Percentiles rank a stretch among this genome's conserved stretches.
These are phyloP conservation scores for Neogobius melanostomus DNA, from an alignment of 2,113 vertebrate genomes.

Conservation along the genomic window DNA sequence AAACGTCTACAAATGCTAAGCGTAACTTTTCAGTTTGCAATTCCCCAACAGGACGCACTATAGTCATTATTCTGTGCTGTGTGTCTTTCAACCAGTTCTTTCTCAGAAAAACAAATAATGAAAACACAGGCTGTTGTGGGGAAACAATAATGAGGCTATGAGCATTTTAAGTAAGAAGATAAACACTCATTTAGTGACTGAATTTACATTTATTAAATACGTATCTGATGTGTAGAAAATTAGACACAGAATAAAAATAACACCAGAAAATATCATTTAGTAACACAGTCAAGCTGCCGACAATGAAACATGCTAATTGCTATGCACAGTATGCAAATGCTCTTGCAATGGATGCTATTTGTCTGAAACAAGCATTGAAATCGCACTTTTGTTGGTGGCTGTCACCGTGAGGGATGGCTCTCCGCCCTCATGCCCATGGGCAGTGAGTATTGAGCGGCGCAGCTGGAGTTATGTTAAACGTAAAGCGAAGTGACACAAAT, in stretches of 20 bases:
- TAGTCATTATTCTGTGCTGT: too few species aligned
- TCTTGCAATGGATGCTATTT: conserved; percentile 9
- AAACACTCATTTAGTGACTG: neutral
- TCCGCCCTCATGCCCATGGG: conserved; percentile 68
- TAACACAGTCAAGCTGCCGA: conserved; percentile 1
- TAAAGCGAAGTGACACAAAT: conserved; percentile 74
- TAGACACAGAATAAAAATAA: neutral
- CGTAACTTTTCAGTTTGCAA: too few species aligned
- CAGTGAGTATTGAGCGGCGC: conserved; percentile 65
- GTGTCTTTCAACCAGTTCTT: neutral
- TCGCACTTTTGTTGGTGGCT: conserved; percentile 51
- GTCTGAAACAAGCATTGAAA: conserved; percentile 40
- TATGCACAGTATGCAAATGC: conserved; percentile 9
- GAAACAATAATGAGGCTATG: neutral
- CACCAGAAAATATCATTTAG: conserved; percentile 1
- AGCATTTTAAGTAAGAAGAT: neutral
- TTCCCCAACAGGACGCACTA: too few species aligned
- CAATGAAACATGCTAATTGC: conserved; percentile 9
- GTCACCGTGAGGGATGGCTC: conserved; percentile 70
- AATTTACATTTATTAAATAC: conserved; percentile 1
- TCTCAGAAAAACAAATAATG: neutral
- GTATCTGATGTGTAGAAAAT: neutral
- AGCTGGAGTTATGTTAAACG: conserved; percentile 77
- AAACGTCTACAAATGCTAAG: too few species aligned
- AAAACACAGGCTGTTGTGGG: neutral